A percentile compares a stretch with the other conserved stretches of the same genome.
Conservation (phyloP, 2,113 vertebrate species). For the Buteo buteo region DNA sequence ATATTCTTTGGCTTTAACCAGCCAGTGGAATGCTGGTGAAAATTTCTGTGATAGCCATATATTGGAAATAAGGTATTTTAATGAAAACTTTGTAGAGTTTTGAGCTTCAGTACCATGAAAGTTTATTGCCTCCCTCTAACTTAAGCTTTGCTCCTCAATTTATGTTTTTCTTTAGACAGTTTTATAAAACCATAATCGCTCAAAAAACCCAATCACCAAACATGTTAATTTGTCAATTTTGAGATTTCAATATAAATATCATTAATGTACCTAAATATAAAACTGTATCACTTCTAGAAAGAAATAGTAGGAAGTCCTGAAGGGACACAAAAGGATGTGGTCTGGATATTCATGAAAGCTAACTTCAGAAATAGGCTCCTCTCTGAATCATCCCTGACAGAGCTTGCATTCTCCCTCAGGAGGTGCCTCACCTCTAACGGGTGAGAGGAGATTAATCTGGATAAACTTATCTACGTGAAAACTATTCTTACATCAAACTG, state of each 20-base stretch:
- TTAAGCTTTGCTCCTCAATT: neutral
- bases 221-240: neutral
- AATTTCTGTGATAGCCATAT: neutral
- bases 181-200: neutral
- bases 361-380: neutral
- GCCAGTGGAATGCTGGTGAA: neutral
- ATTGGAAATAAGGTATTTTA: neutral
- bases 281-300: neutral
- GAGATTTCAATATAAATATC: neutral
- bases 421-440: neutral
- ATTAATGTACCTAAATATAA: neutral
- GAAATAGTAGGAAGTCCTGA: neutral
- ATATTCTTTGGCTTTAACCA: neutral
- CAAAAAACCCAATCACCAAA: neutral
- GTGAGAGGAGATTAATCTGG: neutral
- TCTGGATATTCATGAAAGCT: neutral
- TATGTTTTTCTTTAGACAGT: neutral
- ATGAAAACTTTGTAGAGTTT: neutral
- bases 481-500: neutral
- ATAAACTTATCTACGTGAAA: neutral
- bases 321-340: neutral
- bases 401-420: neutral
- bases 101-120: neutral
- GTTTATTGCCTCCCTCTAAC: neutral
- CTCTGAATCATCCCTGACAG: neutral